Percentiles rank a stretch among this genome's conserved stretches.
Conservation (phyloP, 2,113 vertebrate genomes). For the Sebastes fasciatus region DNA sequence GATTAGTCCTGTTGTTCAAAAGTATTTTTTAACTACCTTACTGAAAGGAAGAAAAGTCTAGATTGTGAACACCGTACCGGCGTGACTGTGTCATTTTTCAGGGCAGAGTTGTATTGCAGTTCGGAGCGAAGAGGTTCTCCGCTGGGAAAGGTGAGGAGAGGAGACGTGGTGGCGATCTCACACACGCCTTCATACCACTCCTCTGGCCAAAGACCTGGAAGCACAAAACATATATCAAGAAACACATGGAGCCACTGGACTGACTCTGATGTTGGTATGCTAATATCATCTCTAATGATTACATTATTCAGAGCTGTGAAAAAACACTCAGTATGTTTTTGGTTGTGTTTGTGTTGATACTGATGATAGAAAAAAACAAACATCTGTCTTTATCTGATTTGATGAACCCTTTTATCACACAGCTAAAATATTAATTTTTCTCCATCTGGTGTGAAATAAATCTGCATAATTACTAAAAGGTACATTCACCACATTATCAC, state of each 20-base stretch:
- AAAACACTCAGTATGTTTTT: not conserved
- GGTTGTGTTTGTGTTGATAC: not conserved
- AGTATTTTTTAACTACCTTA: not conserved
- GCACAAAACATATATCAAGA: constrained; percentile 4
- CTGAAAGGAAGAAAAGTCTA: not conserved
- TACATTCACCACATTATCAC: not conserved
- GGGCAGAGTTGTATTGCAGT: constrained; percentile 96
- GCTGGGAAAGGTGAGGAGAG: constrained; percentile 95
- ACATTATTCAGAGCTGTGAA: not conserved
- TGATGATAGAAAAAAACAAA: not conserved
- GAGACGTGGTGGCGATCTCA: constrained; percentile 97
- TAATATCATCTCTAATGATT: not conserved
- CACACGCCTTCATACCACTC: constrained; percentile 99
- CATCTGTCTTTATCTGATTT: not conserved
- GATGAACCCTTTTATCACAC: not conserved
- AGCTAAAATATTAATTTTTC: not conserved
- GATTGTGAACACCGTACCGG: constrained; percentile 79
- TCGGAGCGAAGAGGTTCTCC: constrained; percentile 96
- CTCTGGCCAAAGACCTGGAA: constrained; percentile 95
- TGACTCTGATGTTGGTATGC: too few relatives aligned
- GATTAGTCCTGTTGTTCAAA: not conserved
- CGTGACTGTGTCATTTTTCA: constrained; percentile 97
- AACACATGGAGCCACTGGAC: not conserved
- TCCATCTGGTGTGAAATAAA: not conserved
- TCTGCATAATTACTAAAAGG: not conserved